Evolutionary conservation across 2,113 vertebrate species (phyloP).

Genomic region (Ciconia boyciana): DNA sequence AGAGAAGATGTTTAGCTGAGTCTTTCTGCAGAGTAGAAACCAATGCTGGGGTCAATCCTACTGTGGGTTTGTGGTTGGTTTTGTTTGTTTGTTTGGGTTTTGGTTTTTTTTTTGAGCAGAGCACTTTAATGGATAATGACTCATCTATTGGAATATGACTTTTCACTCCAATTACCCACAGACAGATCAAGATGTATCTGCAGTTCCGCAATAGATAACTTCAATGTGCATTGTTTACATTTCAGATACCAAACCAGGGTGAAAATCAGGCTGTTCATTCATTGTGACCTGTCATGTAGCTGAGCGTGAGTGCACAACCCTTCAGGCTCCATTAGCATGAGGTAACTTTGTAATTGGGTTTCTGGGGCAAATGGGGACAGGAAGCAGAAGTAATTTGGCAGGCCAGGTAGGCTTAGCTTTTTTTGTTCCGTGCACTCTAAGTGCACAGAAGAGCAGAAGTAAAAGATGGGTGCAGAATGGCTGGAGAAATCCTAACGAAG

Average conservation of each 20-base stretch:
- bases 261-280: neutral
- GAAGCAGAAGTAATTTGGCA: constrained; percentile 39
- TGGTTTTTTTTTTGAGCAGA: neutral
- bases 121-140: neutral
- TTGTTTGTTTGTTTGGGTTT: too few species aligned
- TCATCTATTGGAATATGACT: neutral
- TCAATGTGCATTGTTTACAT: neutral
- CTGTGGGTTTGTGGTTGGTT: too few species aligned
- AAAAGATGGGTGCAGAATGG: neutral
- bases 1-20: neutral
- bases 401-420: neutral
- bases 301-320: neutral
- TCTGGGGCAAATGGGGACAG: constrained; percentile 30
- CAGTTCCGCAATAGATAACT: neutral
- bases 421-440: neutral
- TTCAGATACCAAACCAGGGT: neutral
- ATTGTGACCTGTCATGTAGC: neutral
- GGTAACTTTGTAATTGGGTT: constrained; percentile 51
- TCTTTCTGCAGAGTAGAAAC: neutral
- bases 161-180: neutral
- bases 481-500: neutral
- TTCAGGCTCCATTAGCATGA: constrained; percentile 27
- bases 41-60: neutral
- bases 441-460: neutral
- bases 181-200: neutral